These are phyloP conservation scores for Alces alces DNA, from an alignment of 2,113 vertebrate genomes.

Conservation along the genomic window DNA sequence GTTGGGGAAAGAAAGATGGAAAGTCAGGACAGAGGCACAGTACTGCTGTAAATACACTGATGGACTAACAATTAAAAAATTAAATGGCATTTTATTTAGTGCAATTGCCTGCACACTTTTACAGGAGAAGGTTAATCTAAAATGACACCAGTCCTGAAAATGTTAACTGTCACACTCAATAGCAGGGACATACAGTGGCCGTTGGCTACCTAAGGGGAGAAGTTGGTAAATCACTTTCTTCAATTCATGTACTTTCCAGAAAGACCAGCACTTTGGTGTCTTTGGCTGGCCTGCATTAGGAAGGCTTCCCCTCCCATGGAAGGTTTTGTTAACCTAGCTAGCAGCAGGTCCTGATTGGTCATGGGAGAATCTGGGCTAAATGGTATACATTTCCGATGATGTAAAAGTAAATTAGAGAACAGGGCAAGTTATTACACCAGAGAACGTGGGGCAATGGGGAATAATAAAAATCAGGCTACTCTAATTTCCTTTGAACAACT, in stretches of 20 bases:
- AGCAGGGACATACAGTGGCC: conserved; percentile 56
- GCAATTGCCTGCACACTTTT: conserved; percentile 55
- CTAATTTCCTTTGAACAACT: conserved; percentile 86
- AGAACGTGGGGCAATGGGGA: conserved; percentile 77
- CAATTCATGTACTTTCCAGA: conserved; percentile 75
- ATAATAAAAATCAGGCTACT: conserved; percentile 83
- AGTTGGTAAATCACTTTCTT: conserved; percentile 75
- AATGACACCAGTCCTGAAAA: conserved; percentile 57
- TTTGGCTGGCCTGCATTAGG: conserved; percentile 72
- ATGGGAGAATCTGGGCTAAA: conserved; percentile 79
- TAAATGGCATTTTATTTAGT: conserved; percentile 54
- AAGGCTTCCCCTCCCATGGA: conserved; percentile 68
- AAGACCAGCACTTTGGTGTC: conserved; percentile 79
- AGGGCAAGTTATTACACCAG: conserved; percentile 79
- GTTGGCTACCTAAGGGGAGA: conserved; percentile 69
- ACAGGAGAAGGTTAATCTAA: conserved; percentile 66
- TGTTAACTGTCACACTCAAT: conserved; percentile 70
- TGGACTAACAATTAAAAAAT: conserved; percentile 56
- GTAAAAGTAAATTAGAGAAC: conserved; percentile 78
- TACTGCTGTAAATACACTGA: conserved; percentile 3
- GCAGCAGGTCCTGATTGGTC: conserved; percentile 59
- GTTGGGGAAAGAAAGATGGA: not conserved
- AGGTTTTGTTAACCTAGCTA: conserved; percentile 60
- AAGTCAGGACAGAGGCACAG: not conserved
- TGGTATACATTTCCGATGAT: conserved; percentile 81